Percentiles rank a stretch among this genome's conserved stretches.
Conservation (phyloP, 2,113 vertebrate genomes). For the Leptobrachium leishanense region DNA sequence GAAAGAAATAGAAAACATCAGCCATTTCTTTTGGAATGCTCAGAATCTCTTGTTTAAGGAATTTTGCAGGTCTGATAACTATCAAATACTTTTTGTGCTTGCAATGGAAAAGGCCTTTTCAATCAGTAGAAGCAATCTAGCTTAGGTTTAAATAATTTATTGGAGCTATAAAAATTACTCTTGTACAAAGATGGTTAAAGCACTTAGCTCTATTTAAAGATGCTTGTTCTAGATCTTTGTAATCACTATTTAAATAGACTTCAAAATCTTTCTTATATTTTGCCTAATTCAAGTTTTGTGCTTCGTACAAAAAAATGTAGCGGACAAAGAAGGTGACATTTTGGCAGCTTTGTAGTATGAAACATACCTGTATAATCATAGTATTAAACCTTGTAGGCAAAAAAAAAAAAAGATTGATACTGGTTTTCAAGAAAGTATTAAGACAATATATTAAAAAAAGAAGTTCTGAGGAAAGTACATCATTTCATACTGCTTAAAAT, state of each 20-base stretch:
- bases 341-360: too few relatives aligned
- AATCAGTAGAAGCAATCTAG: not conserved
- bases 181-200: constrained; percentile 5
- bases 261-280: not conserved
- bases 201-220: not conserved
- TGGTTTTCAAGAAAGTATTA: too few relatives aligned
- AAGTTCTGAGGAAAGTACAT: too few relatives aligned
- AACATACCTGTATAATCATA: too few relatives aligned
- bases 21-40: too few relatives aligned
- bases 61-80: not conserved
- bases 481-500: too few relatives aligned
- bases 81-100: not conserved
- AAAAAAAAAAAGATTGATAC: too few relatives aligned
- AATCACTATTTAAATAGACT: not conserved
- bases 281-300: not conserved
- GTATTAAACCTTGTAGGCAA: too few relatives aligned
- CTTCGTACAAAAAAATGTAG: not conserved
- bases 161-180: constrained; percentile 9
- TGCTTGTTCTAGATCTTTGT: not conserved
- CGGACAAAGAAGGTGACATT: too few relatives aligned
- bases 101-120: not conserved
- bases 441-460: too few relatives aligned
- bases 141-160: constrained; percentile 18
- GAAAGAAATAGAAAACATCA: too few relatives aligned
- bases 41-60: too few relatives aligned